Evolutionary conservation across 2,797 vertebrate species (phyloP), one percentile per base, ranked within the genome.

Genomic region (Selene dorsalis): DNA sequence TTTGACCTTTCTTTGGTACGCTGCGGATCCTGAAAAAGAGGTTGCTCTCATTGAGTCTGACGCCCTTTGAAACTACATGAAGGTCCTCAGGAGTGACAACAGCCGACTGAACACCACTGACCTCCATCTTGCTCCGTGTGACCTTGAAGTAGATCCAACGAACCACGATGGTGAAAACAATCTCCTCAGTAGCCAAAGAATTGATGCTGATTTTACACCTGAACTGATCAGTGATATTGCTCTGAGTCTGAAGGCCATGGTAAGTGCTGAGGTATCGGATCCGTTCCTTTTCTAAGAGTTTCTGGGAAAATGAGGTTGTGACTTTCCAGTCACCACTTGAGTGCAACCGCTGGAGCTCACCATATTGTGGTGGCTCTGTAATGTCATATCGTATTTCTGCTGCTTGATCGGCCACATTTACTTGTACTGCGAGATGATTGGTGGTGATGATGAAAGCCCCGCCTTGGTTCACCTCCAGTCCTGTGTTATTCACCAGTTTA

Each of bases 81-180:
- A 99, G 93, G 79, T 97, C 91, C 72, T 95, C 87, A 10, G 94
- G 87, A 66, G 84, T 95, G 60, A 98, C 26, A n/a, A 88, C 78
- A 4, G 91, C 87, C 74, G 88, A 94, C 60, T 85, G 93, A 57
- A 85, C 83, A 75, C 93, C 93, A 45, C 91, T 93, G 43, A 96
- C 85, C 82, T 96, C 94, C 88, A 96, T 93, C 69, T 94, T 87
- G 81, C 93, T 94, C 66, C 94, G 95, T 38, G 96, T 84, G 24
- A 98, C 89, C 77, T 88, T 95, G 75, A 96, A 96, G 45, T 92
- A 93, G 64, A 98, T 90, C 96, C 96, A 97, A 12, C 88, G 93
- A 43, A 98, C 88, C 3, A n/a, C 48, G 48, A 99, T 88, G 1
- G 82, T 84, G 88, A 98, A 95, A 0, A 84, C 2, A 0, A 95